These are phyloP conservation scores for Drosophila repleta DNA, from an alignment of 1,140 invertebrate genomes.

Conservation along the genomic window DNA sequence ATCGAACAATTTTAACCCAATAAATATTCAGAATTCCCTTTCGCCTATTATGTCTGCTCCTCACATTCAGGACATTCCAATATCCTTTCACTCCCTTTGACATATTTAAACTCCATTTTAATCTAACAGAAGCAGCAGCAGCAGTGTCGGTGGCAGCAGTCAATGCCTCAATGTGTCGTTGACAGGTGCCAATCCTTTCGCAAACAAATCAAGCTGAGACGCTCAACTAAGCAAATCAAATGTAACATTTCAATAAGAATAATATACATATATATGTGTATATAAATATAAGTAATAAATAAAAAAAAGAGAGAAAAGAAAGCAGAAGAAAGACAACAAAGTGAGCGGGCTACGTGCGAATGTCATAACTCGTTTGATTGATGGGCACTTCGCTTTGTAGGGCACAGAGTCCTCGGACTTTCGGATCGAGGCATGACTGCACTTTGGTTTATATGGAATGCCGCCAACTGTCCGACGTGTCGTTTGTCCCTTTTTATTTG, in stretches of 20 bases:
- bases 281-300: conserved; percentile 21
- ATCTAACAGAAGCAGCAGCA: background rate
- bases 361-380: conserved; percentile 75
- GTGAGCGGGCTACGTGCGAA: conserved; percentile 53
- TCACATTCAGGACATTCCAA: background rate
- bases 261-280: background rate
- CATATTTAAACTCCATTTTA: background rate
- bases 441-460: conserved; percentile 51
- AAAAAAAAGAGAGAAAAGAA: too few relatives aligned
- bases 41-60: too few relatives aligned
- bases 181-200: conserved; percentile 56
- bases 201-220: conserved; percentile 26
- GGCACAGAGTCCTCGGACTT: conserved; percentile 40
- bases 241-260: conserved; percentile 56
- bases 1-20: too few relatives aligned
- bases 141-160: too few relatives aligned
- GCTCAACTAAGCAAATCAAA: conserved; percentile 54
- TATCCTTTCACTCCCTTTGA: background rate
- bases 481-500: conserved; percentile 61
- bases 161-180: conserved; percentile 15
- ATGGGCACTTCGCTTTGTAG: conserved; percentile 63
- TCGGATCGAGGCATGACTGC: conserved; percentile 49
- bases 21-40: too few relatives aligned
- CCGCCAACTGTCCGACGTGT: conserved; percentile 51
- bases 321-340: conserved; percentile 32